A percentile compares a stretch with the other conserved stretches of the same genome.
Evolutionary conservation across 2,888 invertebrate genomes (phyloP).

Genomic region (Mycalesis mineus): DNA sequence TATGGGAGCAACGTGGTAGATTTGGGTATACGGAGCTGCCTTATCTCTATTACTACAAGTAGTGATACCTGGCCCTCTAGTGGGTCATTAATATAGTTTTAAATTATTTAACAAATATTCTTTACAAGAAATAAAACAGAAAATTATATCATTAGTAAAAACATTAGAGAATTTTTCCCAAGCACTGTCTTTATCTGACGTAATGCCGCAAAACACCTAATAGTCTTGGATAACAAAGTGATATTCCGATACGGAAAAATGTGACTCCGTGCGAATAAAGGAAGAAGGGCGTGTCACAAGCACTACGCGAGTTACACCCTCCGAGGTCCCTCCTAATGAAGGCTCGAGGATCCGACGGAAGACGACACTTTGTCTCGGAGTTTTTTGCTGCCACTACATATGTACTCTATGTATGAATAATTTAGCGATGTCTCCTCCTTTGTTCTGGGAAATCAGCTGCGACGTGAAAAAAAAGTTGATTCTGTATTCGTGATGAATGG

Average conservation of each 20-base stretch:
- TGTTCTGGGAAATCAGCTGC: conserved; percentile 26
- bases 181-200: background rate
- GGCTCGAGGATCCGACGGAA: conserved; percentile 42
- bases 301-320: conserved; percentile 39
- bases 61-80: too few species aligned
- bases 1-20: too few species aligned
- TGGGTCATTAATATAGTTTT: too few species aligned
- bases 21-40: too few species aligned
- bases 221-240: conserved; percentile 24
- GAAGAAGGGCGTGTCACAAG: conserved; percentile 38
- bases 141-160: too few species aligned
- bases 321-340: conserved; percentile 51
- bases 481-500: conserved; percentile 17
- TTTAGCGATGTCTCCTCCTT: conserved; percentile 25
- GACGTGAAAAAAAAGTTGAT: conserved; percentile 14
- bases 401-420: conserved; percentile 28
- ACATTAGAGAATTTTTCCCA: background rate
- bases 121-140: too few species aligned
- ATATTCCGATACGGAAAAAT: conserved; percentile 26
- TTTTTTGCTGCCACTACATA: conserved; percentile 46
- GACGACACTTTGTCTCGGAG: conserved; percentile 50
- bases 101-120: too few species aligned
- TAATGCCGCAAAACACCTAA: conserved; percentile 9
- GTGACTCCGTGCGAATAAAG: conserved; percentile 25
- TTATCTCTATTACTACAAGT: too few species aligned